phyloP scores from a whole-genome alignment of 30 jellyfish, hydroid and myxozoan genomes.

The Turritopsis dohrnii region DNA sequence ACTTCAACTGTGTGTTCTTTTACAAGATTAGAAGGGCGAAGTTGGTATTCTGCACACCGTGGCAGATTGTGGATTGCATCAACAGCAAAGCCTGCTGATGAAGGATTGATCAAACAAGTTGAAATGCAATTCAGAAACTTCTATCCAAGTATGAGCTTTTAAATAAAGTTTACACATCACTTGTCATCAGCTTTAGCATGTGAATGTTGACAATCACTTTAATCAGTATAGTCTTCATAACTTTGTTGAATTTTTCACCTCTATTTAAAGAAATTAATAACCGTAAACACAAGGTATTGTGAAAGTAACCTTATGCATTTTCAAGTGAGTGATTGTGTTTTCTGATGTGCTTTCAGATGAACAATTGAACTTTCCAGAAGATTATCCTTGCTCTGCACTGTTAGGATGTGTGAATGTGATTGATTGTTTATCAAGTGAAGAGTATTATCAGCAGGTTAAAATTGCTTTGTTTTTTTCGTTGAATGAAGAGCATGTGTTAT shows the following conservation, averaged over 20 bases:
- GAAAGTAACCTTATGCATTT: too few species aligned
- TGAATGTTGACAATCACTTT: not conserved
- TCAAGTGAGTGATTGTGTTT: too few species aligned
- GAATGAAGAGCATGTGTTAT: too few species aligned
- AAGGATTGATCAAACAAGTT: conserved; percentile 38
- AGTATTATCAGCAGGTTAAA: conserved; percentile 58
- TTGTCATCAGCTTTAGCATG: not conserved
- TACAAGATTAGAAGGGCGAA: conserved; percentile 81
- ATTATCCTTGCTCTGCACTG: conserved; percentile 79
- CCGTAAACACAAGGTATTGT: too few species aligned
- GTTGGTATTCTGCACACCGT: conserved; percentile 95
- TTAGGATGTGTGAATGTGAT: conserved; percentile 91
- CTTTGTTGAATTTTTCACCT: too few species aligned
- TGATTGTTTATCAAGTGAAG: conserved; percentile 83
- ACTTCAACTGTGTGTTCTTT: not conserved
- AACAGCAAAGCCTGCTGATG: conserved; percentile 75
- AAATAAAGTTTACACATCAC: not conserved
- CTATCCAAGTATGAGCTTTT: conserved; percentile 21
- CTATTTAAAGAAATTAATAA: too few species aligned
- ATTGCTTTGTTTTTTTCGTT: too few species aligned
- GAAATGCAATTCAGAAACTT: conserved; percentile 59
- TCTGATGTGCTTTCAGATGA: conserved; percentile 17
- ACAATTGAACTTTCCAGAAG: conserved; percentile 67
- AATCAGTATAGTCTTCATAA: too few species aligned
- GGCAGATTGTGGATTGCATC: conserved; percentile 99